Base-by-base conservation (phyloP, 2,888 invertebrate species). In the Drosophila pseudotalamancana region DNA sequence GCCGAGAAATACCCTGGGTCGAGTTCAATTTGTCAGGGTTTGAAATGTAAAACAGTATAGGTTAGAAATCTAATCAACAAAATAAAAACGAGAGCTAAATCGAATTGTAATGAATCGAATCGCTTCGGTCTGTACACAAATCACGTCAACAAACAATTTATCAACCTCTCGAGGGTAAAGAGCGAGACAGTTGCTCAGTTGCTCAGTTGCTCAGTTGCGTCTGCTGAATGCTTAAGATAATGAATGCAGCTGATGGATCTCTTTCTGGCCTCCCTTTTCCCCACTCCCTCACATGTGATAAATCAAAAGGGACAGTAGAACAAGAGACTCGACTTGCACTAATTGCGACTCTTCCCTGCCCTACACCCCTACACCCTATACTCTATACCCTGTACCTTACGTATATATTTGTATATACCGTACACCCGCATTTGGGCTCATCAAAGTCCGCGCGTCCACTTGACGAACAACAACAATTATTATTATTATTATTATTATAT, bases 81-180 rank as follows among this genome's bases (percentile, higher is more conserved):
- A 32, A 32, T 12, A 12, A 12, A 12, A 71, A 78, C 60, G 57
- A 63, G 65, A 72, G 79, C 75, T 62, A 63, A 79, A 79, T 61
- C 68, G 72, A 75, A 64, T 56, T 31, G 48, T 43, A 55, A 32
- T 27, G 45, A 46, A 70, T 55, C 43, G 40, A 34, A 72, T 51
- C 37, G 34, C 27, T 11, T 18, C 12, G 70, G 60, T 76, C 65
- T 23, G 83, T 34, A 87, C 54, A 80, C 81, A 87, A 81, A 81
- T 81, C 84, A 81, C 87, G 81, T 80, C 77, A 69, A 60, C 68
- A 73, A 59, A 48, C 77, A 65, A 87, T 81, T 77, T 87, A 84
- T 87, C 87, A 81, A 61, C 8, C 48, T 9, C 27, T 53, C 14
- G 6, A 34, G 2, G 34, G 6, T 4, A 9, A 8, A 3, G 34